Evolutionary conservation across 2,888 invertebrate genomes (phyloP).

Genomic region (Catocala fraxini): DNA sequence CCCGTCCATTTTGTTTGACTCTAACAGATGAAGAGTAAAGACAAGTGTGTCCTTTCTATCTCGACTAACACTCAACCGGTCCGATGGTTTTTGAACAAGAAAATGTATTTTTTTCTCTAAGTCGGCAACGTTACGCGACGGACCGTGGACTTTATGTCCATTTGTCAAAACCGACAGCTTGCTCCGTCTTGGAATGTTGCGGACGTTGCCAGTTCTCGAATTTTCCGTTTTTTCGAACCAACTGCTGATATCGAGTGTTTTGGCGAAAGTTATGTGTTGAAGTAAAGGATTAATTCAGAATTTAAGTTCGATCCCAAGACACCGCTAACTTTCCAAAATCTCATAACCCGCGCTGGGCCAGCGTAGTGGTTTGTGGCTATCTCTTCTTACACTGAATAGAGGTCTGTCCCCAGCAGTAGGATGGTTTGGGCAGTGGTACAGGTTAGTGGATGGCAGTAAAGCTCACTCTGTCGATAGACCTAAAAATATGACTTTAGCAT

Average conservation of each 20-base stretch:
- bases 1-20: neutral
- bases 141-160: slow-evolving; percentile 50
- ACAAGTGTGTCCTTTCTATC: slow-evolving; percentile 21
- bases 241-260: slow-evolving; percentile 9
- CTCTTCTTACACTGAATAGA: too few relatives aligned
- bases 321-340: too few relatives aligned
- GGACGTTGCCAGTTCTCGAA: slow-evolving; percentile 9
- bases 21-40: slow-evolving; percentile 14
- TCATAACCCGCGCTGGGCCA: too few relatives aligned
- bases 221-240: neutral
- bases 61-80: slow-evolving; percentile 33
- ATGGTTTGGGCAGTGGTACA: too few relatives aligned
- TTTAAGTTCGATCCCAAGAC: too few relatives aligned
- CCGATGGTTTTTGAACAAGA: slow-evolving; percentile 43
- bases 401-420: too few relatives aligned
- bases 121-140: slow-evolving; percentile 40
- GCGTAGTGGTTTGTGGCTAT: too few relatives aligned
- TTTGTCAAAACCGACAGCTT: slow-evolving; percentile 63
- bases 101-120: slow-evolving; percentile 50
- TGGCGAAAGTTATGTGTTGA: too few relatives aligned
- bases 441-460: too few relatives aligned
- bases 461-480: too few relatives aligned
- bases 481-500: too few relatives aligned
- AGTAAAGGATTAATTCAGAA: too few relatives aligned
- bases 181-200: slow-evolving; percentile 31